phyloP scores from a whole-genome alignment of 2,113 vertebrate species.

The Narcine bancroftii region DNA sequence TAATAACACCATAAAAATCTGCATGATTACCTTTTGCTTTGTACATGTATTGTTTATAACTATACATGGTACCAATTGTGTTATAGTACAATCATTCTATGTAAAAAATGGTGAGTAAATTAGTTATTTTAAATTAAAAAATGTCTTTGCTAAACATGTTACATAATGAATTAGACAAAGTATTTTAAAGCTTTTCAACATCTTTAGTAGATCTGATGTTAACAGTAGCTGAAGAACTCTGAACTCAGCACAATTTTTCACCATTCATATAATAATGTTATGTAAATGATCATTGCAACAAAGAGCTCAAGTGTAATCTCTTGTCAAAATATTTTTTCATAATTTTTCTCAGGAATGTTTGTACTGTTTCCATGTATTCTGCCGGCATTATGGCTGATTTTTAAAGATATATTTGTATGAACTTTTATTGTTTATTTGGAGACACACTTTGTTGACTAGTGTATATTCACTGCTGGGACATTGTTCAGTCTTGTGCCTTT shows the following conservation, averaged over 20 bases:
- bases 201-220: neutral
- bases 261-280: neutral
- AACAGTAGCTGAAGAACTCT: neutral
- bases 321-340: neutral
- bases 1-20: no score
- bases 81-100: no score
- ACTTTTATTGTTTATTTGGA: no score
- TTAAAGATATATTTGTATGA: neutral
- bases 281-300: neutral
- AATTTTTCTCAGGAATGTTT: conserved; percentile 21
- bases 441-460: no score
- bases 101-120: neutral
- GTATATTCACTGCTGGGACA: neutral
- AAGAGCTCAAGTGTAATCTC: neutral
- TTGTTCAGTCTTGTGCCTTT: neutral
- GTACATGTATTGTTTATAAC: no score
- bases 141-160: neutral
- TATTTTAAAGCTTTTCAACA: neutral
- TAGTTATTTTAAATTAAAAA: neutral
- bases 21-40: no score
- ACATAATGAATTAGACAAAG: neutral
- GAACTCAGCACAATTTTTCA: neutral
- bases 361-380: neutral
- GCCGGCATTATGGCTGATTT: neutral
- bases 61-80: no score